Percentiles rank a stretch among this genome's conserved stretches.
Evolutionary conservation across 53 echinoderm and acorn worm genomes (phyloP).

Genomic region (Paelopatides confundens): DNA sequence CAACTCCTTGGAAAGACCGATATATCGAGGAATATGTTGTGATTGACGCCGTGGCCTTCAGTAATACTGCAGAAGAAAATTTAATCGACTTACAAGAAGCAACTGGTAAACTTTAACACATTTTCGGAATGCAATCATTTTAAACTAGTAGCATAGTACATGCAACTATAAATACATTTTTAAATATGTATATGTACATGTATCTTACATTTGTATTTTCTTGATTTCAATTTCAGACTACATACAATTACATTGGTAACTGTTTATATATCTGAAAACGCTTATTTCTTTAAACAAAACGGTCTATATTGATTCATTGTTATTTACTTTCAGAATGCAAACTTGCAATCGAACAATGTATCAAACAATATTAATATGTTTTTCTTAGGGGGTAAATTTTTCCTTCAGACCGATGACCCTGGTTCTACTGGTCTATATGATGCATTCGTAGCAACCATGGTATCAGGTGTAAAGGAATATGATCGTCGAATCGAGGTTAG

Average conservation of each 20-base stretch:
- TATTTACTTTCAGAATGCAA: too few species aligned
- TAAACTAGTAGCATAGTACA: neutral
- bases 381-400: slow-evolving; percentile 7
- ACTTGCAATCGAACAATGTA: too few species aligned
- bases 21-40: slow-evolving; percentile 1
- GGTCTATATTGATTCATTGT: too few species aligned
- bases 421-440: slow-evolving; percentile 30
- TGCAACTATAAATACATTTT: neutral
- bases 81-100: slow-evolving; percentile 8
- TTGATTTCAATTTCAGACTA: too few species aligned
- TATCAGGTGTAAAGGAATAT: neutral
- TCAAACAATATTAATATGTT: too few species aligned
- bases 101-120: slow-evolving; percentile 8
- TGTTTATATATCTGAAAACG: too few species aligned
- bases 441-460: slow-evolving; percentile 6
- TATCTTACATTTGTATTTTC: neutral
- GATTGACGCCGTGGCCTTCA: slow-evolving; percentile 28
- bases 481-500: slow-evolving; percentile 18
- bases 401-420: slow-evolving; percentile 17
- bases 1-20: neutral
- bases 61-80: slow-evolving; percentile 25
- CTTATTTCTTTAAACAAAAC: too few species aligned
- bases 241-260: too few species aligned
- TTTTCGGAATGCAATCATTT: neutral
- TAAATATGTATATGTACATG: neutral